Evolutionary conservation across 1,140 invertebrate species (phyloP).

Genomic region (Eriosoma lanigerum): DNA sequence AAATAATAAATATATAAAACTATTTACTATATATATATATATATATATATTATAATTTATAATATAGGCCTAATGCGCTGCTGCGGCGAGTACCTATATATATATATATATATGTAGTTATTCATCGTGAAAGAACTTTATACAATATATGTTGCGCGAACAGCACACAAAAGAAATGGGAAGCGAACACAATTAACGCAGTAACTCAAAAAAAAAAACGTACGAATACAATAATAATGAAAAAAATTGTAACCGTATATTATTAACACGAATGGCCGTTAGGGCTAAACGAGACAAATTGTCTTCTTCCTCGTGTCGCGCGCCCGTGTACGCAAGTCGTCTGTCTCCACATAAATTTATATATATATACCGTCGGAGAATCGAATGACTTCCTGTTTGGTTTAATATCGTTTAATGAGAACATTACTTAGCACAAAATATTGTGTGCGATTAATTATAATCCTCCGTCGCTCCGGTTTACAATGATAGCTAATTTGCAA

Average conservation of each 20-base stretch:
- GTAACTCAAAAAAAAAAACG: not conserved
- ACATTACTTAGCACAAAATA: not conserved
- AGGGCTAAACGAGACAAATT: conserved; percentile 38
- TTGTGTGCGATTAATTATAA: not conserved
- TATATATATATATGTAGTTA: not conserved
- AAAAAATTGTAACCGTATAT: conserved; percentile 2
- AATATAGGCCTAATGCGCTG: not conserved
- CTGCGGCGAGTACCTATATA: not conserved
- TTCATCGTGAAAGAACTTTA: conserved; percentile 38
- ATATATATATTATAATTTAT: too few species aligned
- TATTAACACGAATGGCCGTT: not conserved
- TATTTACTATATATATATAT: too few species aligned
- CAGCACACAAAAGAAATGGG: conserved; percentile 18
- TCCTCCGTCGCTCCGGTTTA: not conserved
- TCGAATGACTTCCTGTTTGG: conserved; percentile 6
- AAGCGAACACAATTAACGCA: conserved; percentile 35
- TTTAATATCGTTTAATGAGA: not conserved
- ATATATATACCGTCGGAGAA: not conserved
- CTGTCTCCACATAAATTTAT: too few species aligned
- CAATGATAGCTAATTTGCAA: not conserved
- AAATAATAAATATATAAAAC: too few species aligned
- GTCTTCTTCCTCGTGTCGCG: not conserved
- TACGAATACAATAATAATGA: not conserved
- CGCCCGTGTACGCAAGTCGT: not conserved
- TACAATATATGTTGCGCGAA: not conserved